Conservation (phyloP, 2,113 vertebrate genomes). For the Odocoileus virginianus region DNA sequence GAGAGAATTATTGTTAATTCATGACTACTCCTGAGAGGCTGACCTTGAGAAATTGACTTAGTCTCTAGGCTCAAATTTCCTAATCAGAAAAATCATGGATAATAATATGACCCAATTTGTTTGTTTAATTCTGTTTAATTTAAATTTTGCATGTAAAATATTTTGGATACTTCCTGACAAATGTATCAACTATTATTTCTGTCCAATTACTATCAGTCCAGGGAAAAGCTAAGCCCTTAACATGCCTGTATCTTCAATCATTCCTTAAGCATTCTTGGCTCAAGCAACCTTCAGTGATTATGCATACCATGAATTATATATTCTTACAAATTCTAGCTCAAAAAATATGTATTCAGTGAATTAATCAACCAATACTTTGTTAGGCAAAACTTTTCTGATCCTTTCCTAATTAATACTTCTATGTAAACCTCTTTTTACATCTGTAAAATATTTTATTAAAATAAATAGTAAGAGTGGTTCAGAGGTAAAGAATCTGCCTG, state of each 20-base stretch:
- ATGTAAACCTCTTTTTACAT: not conserved
- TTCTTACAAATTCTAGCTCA: not conserved
- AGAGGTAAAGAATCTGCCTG: not conserved
- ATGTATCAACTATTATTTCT: not conserved
- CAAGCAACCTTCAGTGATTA: not conserved
- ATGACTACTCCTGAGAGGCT: not conserved
- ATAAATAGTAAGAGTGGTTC: not conserved
- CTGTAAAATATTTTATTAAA: not conserved
- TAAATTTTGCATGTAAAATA: not conserved
- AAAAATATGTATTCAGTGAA: not conserved
- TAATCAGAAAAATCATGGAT: not conserved
- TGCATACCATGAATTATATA: not conserved
- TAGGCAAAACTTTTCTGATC: not conserved
- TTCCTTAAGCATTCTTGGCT: not conserved
- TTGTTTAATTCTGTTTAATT: not conserved
- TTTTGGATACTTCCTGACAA: not conserved
- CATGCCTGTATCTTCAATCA: not conserved
- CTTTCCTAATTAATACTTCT: not conserved
- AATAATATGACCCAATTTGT: not conserved
- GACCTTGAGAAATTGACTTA: not conserved
- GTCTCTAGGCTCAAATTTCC: not conserved
- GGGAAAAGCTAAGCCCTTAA: not conserved
- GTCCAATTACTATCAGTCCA: not conserved
- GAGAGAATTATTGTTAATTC: not conserved
- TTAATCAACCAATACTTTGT: not conserved